Evolutionary conservation across 1,140 invertebrate genomes (phyloP), one percentile per base, ranked within the genome.

Genomic region (Drosophila kepulauana): DNA sequence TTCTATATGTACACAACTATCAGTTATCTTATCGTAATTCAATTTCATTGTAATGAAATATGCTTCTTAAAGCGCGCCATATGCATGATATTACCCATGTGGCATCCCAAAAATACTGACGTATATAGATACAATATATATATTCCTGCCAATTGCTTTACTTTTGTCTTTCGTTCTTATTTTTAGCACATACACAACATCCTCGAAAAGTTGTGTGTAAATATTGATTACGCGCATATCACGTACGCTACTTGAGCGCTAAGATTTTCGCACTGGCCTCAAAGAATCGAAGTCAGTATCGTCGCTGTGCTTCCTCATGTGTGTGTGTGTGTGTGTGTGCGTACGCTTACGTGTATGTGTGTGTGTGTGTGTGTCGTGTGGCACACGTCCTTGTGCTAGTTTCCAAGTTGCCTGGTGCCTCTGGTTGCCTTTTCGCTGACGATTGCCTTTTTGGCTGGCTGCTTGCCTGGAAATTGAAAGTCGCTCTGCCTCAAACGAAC

Each of bases 381-480:
- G 59, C 72, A 73, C 80, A 82, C 79, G 84, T 88, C 84, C 84
- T 88, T 88, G 84, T 88, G 84, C 84, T 81, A 89, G 84, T 88
- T 88, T 88, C 67, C 69, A 73, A 79, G 79, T 82, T 82, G 79
- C 73, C 65, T 72, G 72, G 67, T 79, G 81, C 68, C 81, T 74
- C 48, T 45, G 65, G 72, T 70, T 88, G 77, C 76, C 80, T 87
- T 82, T 86, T 63, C 70, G 82, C 82, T 86, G 82, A 84, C 82
- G 81, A 81, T 75, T 85, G 82, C 74, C 82, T 86, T 86, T 86
- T 81, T 85, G 79, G 78, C 82, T 86, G 74, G 13, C 51, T 70
- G 59, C 28, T 57, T 70, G 68, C 67, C 84, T 78, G 72, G 78
- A 88, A 88, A 87, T 87, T 84, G 84, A 88, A 88, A 88, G 84